Evolutionary conservation across 2,797 vertebrate species (phyloP), one percentile per base, ranked within the genome.

Genomic region (Etheostoma perlongum): DNA sequence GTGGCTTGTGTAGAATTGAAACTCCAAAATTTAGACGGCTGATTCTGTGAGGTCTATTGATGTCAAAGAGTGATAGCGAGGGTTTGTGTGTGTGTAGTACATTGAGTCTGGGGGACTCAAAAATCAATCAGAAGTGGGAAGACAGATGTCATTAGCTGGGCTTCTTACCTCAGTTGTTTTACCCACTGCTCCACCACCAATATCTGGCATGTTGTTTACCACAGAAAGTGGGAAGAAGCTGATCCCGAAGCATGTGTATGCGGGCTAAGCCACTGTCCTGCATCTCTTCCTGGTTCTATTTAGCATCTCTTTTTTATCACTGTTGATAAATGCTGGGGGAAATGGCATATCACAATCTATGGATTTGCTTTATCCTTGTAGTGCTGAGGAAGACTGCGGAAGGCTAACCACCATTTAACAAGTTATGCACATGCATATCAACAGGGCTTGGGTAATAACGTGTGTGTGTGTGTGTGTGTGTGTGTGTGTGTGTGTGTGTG

Each of bases 41-140:
- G 67, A 42, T 78, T 85, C 68, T 91, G 74, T 89, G 87, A 84
- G 88, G 83, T 90, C 88, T 88, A 78, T 68, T 76, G 88, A 89
- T 93, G 85, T 78, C 81, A 42, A 61, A 78, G 62, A 58, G 54
- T 71, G 91, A 92, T 90, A 82, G 79, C 2, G 27, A 67, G 21
- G 36, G 42, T 79, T 63, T 86, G 16, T 76, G 65, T 49, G 61
- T 54, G 79, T 66, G 42, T 47, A 59, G 58, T 76, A 64, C 36
- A 49, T 48, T 60, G 12, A 62, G 72, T 67, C 58, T 71, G 58
- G 16, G 73, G 54, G 49, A 19, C 51, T 78, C 40, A 58, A 79
- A 79, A 88, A 85, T 84, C 72, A 80, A 85, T 91, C 74, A 84
- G 82, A 60, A 85, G 48, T 88, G 80, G 82, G 70, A 72, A 83